Base-by-base conservation (phyloP, 2,797 vertebrate genomes). In the Amazona finschi region DNA sequence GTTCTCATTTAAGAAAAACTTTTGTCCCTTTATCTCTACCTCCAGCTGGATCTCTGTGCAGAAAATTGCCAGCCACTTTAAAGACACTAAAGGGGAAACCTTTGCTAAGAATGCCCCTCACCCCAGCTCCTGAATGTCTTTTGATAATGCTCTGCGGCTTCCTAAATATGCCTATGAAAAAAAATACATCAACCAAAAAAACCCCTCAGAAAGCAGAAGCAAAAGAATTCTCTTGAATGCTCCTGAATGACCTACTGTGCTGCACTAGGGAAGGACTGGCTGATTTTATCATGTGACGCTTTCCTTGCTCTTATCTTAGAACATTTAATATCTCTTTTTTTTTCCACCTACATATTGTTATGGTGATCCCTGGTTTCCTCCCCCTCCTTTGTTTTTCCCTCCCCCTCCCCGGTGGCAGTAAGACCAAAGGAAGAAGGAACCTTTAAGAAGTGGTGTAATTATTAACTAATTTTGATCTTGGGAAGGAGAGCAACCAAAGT, bases 391-490 rank as follows among this genome's bases (percentile, higher is more conserved):
- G 0, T 39, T 43, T 43, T 78, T 73, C 87, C 73, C 73, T 75
- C 91, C 49, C 55, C 65, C 79, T 43, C 66, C 41, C 19, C 38
- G 46, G 30, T 38, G 66, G 41, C 77, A 44, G 25, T 71, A 79
- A 92, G 94, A 49, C 84, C 73, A 94, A 94, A 95, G 55, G 58
- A n/a, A 94, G 91, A 94, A 79, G 41, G 67, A 96, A 77, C 30
- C 33, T 94, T 90, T 94, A 90, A 96, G 89, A 94, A 95, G 64
- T 57, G 33, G 83, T 93, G 52, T 82, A 96, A 97, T 96, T 95
- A 96, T 96, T 96, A 95, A 94, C 61, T 14, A 94, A 91, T 94
- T 96, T 93, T 96, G 64, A 89, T 95, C 95, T 94, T 90, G 85
- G 77, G 85, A 93, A 94, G 52, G 77, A 94, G 61, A 67, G 77